These are phyloP conservation scores for Sycophila sp. DNA, from an alignment of 1,140 invertebrate genomes.

Conservation along the genomic window DNA sequence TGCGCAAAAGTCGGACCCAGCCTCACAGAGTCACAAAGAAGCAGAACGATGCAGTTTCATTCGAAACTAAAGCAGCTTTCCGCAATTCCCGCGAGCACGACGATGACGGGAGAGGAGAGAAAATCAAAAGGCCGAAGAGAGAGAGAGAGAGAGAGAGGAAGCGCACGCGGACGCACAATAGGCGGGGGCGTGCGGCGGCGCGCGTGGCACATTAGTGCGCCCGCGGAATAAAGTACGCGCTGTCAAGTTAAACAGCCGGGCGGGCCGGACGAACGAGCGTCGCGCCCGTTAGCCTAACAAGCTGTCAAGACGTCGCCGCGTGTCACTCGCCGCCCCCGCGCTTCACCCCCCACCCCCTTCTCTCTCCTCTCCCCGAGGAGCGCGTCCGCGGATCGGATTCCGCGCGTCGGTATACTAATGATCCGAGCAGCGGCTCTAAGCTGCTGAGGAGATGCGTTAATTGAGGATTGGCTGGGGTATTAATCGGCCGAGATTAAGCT, in stretches of 20 bases:
- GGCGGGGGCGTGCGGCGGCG: too few species aligned
- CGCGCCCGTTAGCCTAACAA: conserved; percentile 58
- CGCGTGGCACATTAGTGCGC: too few species aligned
- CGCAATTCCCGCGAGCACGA: too few species aligned
- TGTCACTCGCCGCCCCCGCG: conserved; percentile 46
- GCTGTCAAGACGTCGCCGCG: conserved; percentile 64
- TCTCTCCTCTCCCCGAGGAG: not conserved
- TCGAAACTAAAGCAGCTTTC: too few species aligned
- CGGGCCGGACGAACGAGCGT: not conserved
- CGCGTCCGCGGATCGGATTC: conserved; percentile 3
- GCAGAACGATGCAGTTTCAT: too few species aligned
- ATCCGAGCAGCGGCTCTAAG: not conserved
- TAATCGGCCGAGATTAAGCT: not conserved
- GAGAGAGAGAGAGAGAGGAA: too few species aligned
- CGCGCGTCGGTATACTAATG: conserved; percentile 10
- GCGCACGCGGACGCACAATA: too few species aligned
- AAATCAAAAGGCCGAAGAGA: too few species aligned
- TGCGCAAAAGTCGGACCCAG: too few species aligned
- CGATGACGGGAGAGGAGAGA: too few species aligned
- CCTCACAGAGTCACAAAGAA: too few species aligned
- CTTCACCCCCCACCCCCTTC: not conserved
- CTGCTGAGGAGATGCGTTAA: not conserved
- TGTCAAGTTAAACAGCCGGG: conserved; percentile 50
- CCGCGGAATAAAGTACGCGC: not conserved
- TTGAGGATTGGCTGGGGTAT: not conserved